Conservation (phyloP, 2,797 vertebrate species). For the Falco berigora region DNA sequence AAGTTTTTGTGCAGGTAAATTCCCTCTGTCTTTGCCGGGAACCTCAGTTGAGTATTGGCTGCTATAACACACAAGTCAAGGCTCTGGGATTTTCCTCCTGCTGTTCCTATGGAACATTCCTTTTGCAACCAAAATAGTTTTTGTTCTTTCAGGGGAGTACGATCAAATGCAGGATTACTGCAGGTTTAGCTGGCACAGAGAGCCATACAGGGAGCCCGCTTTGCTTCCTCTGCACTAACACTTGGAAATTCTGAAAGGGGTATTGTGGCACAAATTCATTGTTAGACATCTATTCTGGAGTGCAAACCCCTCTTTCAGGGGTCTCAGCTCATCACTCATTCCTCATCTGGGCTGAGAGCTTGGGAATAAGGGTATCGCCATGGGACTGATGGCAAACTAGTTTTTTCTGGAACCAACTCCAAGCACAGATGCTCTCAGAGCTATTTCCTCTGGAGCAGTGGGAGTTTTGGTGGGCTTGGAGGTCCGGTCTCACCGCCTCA, state of each 20-base stretch:
- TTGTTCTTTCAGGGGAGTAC: not conserved
- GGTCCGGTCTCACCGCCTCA: not conserved
- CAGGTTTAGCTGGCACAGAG: not conserved
- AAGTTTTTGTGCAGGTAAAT: not conserved
- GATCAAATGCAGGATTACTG: not conserved
- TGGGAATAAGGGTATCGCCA: not conserved
- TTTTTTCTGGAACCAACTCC: not conserved
- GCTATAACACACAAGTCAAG: not conserved
- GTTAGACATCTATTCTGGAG: not conserved
- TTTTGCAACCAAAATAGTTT: not conserved
- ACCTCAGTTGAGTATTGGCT: fast-evolving
- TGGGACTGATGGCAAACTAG: not conserved
- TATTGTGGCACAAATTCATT: not conserved
- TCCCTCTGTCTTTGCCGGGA: not conserved
- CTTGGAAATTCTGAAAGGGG: not conserved
- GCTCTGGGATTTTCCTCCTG: not conserved
- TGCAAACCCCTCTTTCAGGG: not conserved
- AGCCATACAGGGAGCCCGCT: not conserved
- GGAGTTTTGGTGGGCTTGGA: constrained; percentile 49
- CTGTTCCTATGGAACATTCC: not conserved
- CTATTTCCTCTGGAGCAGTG: constrained; percentile 51
- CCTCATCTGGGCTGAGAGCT: not conserved
- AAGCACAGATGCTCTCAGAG: not conserved
- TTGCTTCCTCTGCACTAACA: not conserved
- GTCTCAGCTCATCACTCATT: not conserved